Evolutionary conservation across 2,888 invertebrate species (phyloP), one percentile per base, ranked within the genome.

Genomic region (Protonemura montana): DNA sequence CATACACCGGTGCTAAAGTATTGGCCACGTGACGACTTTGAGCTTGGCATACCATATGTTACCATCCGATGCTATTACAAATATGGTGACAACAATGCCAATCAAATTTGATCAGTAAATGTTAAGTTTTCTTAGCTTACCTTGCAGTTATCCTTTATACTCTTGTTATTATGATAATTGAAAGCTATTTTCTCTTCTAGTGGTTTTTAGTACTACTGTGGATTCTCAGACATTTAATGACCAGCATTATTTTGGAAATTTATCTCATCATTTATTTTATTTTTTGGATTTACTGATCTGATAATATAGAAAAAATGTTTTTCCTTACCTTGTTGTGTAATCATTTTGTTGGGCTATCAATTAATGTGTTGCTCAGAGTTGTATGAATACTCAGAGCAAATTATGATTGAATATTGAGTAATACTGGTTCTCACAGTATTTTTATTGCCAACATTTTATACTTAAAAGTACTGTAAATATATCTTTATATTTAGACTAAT

Each of bases 21-120:
- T 91, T 97, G 96, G 96, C 96, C 96, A 0, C 92, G 92, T 88
- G 95, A 96, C 90, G 94, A 95, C 89, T 96, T 95, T 90, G 96
- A 96, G 91, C 92, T 96, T 42, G 96, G 96, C 35, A 93, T 96
- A 89, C 96, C 96, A 0, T 96, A 95, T 89, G 94, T 96, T 87
- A 93, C 94, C 6, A 93, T 95, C 25, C 87, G 86, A 5, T 86
- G 87, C 83, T 86, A 88, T 42, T 86, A 83, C 27, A 86, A 86
- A 41, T n/a, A 59, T 16, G 59, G 59, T 59, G 1, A 59, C 41
- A 7, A 13, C 59, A 59, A 13, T 59, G 59, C 59, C 59, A 59
- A 59, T 59, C 59, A 59, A 59, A 59, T 59, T 16, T 59, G 59
- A 59, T 21, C 7, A 59, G 59, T 59, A 59, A 59, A 21, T 59